Conservation (phyloP, 2,113 vertebrate genomes). For the Zingel zingel region DNA sequence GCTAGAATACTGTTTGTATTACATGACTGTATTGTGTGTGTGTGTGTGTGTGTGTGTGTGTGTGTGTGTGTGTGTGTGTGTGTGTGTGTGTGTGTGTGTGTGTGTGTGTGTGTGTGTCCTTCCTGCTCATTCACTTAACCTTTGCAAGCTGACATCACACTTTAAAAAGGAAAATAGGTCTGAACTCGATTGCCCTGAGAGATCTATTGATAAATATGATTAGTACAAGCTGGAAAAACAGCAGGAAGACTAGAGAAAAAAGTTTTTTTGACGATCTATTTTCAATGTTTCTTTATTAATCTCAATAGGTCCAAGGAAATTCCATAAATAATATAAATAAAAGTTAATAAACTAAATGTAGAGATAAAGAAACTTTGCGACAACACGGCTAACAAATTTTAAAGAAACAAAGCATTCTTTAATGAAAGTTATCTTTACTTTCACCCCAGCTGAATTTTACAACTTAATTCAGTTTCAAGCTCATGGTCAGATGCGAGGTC, state of each 20-base stretch:
- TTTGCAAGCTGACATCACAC: slow-evolving; percentile 40
- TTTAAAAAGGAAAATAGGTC: slow-evolving; percentile 45
- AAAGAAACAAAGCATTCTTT: neutral
- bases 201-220: slow-evolving; percentile 49
- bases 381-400: neutral
- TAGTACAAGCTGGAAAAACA: slow-evolving; percentile 17
- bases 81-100: slow-evolving; percentile 9
- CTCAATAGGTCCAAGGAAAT: neutral
- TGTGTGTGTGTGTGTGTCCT: slow-evolving; percentile 34
- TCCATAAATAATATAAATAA: neutral
- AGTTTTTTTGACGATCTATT: neutral
- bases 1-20: slow-evolving; percentile 35
- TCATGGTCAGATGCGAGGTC: neutral
- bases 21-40: slow-evolving; percentile 10
- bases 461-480: neutral
- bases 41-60: slow-evolving; percentile 12
- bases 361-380: neutral
- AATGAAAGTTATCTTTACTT: neutral
- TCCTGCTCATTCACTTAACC: slow-evolving; percentile 63
- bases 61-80: slow-evolving; percentile 41
- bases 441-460: neutral
- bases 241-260: neutral
- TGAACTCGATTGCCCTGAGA: slow-evolving; percentile 31
- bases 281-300: neutral
- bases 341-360: neutral